These are phyloP conservation scores for Ameiurus melas DNA, from an alignment of 2,113 vertebrate species.

Conservation along the genomic window DNA sequence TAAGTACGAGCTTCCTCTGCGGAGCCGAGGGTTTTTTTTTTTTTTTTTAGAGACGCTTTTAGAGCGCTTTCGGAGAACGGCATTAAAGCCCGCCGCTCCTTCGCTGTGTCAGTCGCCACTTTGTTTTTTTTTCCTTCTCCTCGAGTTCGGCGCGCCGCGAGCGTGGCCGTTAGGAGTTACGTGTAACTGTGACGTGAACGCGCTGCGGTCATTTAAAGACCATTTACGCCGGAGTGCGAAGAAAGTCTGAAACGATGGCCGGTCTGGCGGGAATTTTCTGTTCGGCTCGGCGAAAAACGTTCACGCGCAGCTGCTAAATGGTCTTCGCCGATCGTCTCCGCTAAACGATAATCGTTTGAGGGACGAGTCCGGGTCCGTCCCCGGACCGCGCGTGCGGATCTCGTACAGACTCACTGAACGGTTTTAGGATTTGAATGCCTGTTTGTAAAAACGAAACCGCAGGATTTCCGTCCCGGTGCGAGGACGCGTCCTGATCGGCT, in stretches of 20 bases:
- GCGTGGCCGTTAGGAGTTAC: background rate
- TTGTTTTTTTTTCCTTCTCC: background rate
- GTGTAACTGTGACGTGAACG: background rate
- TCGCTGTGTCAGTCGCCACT: background rate
- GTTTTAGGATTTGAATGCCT: background rate
- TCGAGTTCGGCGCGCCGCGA: background rate
- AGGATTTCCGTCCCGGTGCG: background rate
- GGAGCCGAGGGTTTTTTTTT: too few species aligned
- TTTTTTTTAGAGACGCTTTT: too few species aligned
- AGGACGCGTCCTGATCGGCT: background rate
- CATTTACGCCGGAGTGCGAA: too few species aligned
- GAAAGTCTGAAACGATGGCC: background rate
- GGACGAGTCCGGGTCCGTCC: too few species aligned
- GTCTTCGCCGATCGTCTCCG: too few species aligned
- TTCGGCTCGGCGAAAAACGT: background rate
- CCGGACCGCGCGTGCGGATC: too few species aligned
- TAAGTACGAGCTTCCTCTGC: too few species aligned
- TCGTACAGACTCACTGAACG: too few species aligned
- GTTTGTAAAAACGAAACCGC: background rate
- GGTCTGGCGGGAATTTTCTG: background rate
- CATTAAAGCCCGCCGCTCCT: background rate
- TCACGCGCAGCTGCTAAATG: too few species aligned
- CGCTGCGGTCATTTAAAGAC: background rate
- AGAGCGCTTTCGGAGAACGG: background rate
- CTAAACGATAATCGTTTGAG: too few species aligned